phyloP scores from a whole-genome alignment of 2,888 invertebrate genomes.

The Agrochola macilenta region DNA sequence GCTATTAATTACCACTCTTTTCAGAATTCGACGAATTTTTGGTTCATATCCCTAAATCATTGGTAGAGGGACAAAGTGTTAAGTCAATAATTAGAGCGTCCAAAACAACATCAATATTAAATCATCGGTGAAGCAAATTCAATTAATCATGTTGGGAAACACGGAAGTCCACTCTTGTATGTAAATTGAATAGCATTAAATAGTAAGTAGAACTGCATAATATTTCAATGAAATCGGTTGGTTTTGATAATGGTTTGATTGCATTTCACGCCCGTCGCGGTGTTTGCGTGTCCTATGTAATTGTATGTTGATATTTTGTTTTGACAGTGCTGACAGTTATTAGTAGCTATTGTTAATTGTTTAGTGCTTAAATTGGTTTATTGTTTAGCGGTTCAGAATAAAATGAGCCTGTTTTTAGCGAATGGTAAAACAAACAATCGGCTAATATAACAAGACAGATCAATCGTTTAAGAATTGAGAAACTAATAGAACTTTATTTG shows the following conservation, averaged over 20 bases:
- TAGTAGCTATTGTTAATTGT: background rate
- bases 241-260: conserved; percentile 29
- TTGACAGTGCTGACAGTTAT: conserved; percentile 8
- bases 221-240: conserved; percentile 29
- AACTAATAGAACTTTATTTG: background rate
- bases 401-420: background rate
- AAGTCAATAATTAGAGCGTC: background rate
- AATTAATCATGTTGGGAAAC: conserved; percentile 38
- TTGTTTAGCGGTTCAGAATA: background rate
- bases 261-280: conserved; percentile 4
- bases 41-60: background rate
- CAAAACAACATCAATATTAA: conserved; percentile 18
- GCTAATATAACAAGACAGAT: background rate
- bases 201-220: conserved; percentile 11
- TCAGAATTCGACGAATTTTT: background rate
- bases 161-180: conserved; percentile 21
- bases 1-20: background rate
- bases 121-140: conserved; percentile 27
- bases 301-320: conserved; percentile 23
- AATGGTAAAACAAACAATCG: background rate
- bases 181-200: conserved; percentile 37
- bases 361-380: background rate
- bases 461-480: background rate
- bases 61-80: background rate
- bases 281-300: conserved; percentile 16